Evolutionary conservation across 2,797 vertebrate species (phyloP), one percentile per base, ranked within the genome.

Genomic region (Echeneis naucrates): DNA sequence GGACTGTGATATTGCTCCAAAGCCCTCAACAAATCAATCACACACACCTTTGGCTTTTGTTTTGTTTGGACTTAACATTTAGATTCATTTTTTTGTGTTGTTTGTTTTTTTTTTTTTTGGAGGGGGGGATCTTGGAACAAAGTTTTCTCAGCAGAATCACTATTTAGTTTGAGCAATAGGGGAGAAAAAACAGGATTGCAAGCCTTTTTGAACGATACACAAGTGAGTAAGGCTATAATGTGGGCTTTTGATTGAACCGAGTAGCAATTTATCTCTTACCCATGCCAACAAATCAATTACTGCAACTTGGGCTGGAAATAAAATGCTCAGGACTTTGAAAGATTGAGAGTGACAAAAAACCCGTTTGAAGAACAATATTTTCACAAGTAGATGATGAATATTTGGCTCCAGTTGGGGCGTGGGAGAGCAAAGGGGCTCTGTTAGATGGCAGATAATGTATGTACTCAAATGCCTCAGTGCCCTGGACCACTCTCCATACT

Each of bases 311-410:
- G 56, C 65, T 77, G 66, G 68, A 88, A 83, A 79, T 40, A 47
- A 62, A 81, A 81, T 30, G 59, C 61, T 73, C 55, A 48, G 35
- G n/a, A 70, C 48, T 23, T 47, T 37, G 45, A 68, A 60, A 38
- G 37, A 63, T n/a, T 6, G 53, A 76, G 50, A 13, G 45, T 32
- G 27, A 69, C 2, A 53, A 37, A 59, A 32, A 44, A 65, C 9
- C 60, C 77, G 70, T 83, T 87, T 88, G 42, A 87, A 88, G 83
- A 89, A 85, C 75, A 91, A 90, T 91, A 89, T 92, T 93, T 93
- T 91, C 74, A 77, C 70, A 92, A 92, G 85, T 75, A 80, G 53
- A 84, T 87, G 80, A 92, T 91, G 88, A 90, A 94, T 90, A 92
- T 93, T 92, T 91, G 86, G 72, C 71, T 77, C 53, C 78, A 79